A percentile compares a stretch with the other conserved stretches of the same genome.
Evolutionary conservation across 2,797 vertebrate species (phyloP).

Genomic region (Eulemur mongoz): DNA sequence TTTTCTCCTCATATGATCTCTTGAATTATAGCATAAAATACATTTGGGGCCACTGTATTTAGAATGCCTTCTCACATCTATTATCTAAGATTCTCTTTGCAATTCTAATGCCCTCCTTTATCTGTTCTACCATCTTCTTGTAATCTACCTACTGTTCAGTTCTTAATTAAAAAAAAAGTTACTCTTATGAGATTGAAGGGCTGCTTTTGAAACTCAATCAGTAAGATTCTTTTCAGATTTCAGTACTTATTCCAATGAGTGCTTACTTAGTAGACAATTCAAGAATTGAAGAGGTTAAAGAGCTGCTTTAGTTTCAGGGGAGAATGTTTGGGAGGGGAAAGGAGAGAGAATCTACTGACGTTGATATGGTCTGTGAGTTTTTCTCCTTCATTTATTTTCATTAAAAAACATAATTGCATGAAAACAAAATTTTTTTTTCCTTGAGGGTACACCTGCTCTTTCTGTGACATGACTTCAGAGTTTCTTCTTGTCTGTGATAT

Average conservation of each 20-base stretch:
- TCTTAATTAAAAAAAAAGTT: conserved; percentile 75
- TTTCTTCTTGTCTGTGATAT: conserved; percentile 26
- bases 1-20: conserved; percentile 68
- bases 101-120: conserved; percentile 57
- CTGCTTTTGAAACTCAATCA: conserved; percentile 67
- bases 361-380: conserved; percentile 54
- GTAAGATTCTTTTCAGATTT: conserved; percentile 58
- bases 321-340: not conserved
- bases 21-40: conserved; percentile 68
- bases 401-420: conserved; percentile 53
- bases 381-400: conserved; percentile 75
- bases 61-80: conserved; percentile 56
- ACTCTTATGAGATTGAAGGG: conserved; percentile 46
- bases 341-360: not conserved
- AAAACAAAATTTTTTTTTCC: conserved; percentile 57
- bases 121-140: conserved; percentile 68
- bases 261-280: conserved; percentile 62
- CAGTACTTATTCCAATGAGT: conserved; percentile 59
- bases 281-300: conserved; percentile 64
- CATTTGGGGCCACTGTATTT: conserved; percentile 28
- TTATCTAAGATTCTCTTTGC: conserved; percentile 71
- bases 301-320: conserved; percentile 34
- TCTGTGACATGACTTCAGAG: conserved; percentile 41
- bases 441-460: conserved; percentile 51
- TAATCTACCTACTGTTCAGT: conserved; percentile 62